These are phyloP conservation scores for Pimpla rufipes DNA, from an alignment of 2,888 invertebrate genomes.

Conservation along the genomic window DNA sequence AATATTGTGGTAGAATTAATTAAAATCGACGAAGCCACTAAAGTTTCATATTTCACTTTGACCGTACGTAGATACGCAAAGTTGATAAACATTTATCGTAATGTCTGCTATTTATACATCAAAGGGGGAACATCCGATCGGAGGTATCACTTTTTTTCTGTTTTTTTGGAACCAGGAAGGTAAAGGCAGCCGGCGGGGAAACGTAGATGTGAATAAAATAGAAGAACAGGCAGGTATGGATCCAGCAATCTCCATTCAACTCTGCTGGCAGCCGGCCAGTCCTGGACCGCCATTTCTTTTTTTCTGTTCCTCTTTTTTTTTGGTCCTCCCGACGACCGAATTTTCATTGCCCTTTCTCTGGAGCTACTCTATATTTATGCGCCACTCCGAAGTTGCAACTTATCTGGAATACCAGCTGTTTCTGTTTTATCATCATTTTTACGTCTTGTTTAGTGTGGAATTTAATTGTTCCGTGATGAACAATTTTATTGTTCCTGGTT, in stretches of 20 bases:
- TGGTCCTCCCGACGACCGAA: neutral
- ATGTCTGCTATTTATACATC: neutral
- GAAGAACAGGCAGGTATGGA: conserved; percentile 1
- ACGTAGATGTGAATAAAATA: conserved; percentile 15
- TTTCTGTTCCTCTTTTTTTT: neutral
- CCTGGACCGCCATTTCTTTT: neutral
- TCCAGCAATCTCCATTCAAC: conserved; percentile 3
- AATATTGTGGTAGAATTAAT: too few species aligned
- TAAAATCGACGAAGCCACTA: too few species aligned
- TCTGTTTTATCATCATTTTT: neutral
- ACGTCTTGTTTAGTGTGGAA: neutral
- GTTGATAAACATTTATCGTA: too few species aligned
- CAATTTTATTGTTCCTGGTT: too few species aligned
- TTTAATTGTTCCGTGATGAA: too few species aligned
- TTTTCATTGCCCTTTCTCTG: conserved; percentile 9
- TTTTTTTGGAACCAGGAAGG: neutral
- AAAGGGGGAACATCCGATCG: neutral
- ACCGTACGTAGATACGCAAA: too few species aligned
- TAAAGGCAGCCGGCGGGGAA: neutral
- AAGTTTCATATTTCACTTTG: too few species aligned
- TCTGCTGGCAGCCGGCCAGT: neutral
- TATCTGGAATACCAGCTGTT: neutral
- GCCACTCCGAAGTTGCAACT: neutral
- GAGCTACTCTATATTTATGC: neutral
- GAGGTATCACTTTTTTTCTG: neutral